Evolutionary conservation across 2,888 invertebrate genomes (phyloP), one percentile per base, ranked within the genome.

Genomic region (Leucophenga montana): DNA sequence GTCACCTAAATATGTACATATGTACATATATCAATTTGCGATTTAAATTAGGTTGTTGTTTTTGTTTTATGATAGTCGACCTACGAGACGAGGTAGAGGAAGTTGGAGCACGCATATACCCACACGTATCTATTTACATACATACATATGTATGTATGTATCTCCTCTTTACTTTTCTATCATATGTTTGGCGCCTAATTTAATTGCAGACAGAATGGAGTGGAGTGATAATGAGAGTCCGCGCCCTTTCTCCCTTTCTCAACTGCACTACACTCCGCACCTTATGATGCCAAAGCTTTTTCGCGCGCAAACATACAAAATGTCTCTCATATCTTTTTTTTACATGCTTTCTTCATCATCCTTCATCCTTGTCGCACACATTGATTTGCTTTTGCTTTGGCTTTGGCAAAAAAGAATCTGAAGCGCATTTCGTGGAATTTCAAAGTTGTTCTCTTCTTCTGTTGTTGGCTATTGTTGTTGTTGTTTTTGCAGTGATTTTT

Each of bases 341-440:
- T 4, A 53, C n/a, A 18, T 54, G 18, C 18, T 54, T 53, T 53
- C 53, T 13, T 16, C 1, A 33, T 8, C 39, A 39, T 5, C 39
- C 3, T 39, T 3, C 11, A 11, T 11, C 22, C 16, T 56, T 56
- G 13, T 22, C 5, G 18, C 20, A 53, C 18, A 53, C 18, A 9
- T 53, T 56, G 14, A 16, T 54, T 54, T 9, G 13, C 20, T 20
- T 20, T 54, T 53, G 4, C n/a, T 16, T 53, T 18, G n/a, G 8
- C 18, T 53, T 74, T 77, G 68, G 70, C 54, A 68, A 73, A 50
- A 71, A 72, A 16, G n/a, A 61, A 67, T 76, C 66, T 31, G 75
- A 73, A 79, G 77, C 81, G 71, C 73, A 75, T 72, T 81, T 84
- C 81, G 79, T 80, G 84, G 81, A 81, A 81, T 84, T 81, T 81